These are phyloP conservation scores for Anabacerthia variegaticeps DNA, from an alignment of 2,797 vertebrate species.

Conservation along the genomic window DNA sequence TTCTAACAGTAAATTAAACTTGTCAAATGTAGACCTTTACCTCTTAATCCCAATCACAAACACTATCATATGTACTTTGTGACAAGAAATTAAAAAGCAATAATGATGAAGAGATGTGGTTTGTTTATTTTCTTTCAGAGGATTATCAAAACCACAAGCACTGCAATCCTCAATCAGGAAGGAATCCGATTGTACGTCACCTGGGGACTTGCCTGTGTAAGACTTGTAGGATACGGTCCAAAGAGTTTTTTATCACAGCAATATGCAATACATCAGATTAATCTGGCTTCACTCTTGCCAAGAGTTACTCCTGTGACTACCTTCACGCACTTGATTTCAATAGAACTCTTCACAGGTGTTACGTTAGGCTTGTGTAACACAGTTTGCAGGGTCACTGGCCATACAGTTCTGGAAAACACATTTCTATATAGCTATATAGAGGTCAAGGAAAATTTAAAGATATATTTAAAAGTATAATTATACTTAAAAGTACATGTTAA, in stretches of 20 bases:
- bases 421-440: not conserved
- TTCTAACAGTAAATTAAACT: slow-evolving; percentile 48
- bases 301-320: not conserved
- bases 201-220: not conserved
- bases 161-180: not conserved
- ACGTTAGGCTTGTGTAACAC: not conserved
- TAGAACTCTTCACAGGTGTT: not conserved
- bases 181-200: not conserved
- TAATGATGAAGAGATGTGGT: not conserved
- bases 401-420: not conserved
- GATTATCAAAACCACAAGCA: slow-evolving; percentile 27
- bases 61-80: not conserved
- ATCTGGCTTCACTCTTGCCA: not conserved
- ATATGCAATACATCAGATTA: slow-evolving; percentile 38
- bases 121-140: slow-evolving; percentile 33
- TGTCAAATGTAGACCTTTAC: slow-evolving; percentile 46
- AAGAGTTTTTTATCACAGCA: slow-evolving; percentile 38
- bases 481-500: not conserved
- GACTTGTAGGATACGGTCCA: not conserved
- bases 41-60: slow-evolving; percentile 51
- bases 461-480: slow-evolving; percentile 52
- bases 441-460: slow-evolving; percentile 23
- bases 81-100: slow-evolving; percentile 27
- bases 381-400: not conserved
- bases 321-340: not conserved